These are phyloP conservation scores for Raja brachyura DNA, from an alignment of 2,113 vertebrate genomes.

Conservation along the genomic window DNA sequence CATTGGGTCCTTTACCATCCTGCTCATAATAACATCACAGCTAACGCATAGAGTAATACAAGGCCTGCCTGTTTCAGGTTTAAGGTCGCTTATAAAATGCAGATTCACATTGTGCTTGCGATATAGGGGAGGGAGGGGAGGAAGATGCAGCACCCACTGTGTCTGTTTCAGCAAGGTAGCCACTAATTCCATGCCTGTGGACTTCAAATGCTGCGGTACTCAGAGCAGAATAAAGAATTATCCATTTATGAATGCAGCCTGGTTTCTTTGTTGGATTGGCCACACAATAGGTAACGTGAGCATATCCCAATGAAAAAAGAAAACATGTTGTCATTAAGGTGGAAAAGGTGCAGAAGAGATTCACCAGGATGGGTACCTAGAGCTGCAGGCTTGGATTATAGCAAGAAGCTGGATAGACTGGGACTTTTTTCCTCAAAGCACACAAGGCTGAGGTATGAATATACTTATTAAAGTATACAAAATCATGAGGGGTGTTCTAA, in stretches of 20 bases:
- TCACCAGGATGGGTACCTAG: no score
- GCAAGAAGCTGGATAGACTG: no score
- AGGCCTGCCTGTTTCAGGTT: not conserved
- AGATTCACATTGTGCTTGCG: no score
- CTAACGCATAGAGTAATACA: not conserved
- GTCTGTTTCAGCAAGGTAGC: not conserved
- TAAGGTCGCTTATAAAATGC: not conserved
- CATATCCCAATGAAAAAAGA: not conserved
- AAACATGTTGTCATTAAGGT: no score
- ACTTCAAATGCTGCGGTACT: not conserved
- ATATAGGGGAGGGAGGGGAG: not conserved
- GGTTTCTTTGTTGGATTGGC: not conserved
- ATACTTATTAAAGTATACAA: no score
- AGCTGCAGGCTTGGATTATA: no score
- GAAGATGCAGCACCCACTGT: not conserved
- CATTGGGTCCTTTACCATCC: not conserved
- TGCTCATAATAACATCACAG: not conserved
- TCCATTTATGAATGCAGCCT: not conserved
- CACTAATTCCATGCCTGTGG: not conserved
- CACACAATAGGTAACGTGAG: not conserved
- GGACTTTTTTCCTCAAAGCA: no score
- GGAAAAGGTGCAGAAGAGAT: no score
- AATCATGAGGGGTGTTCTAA: no score
- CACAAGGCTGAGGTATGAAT: no score
- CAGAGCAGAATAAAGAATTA: not conserved